phyloP scores from a whole-genome alignment of 64 coral and sea anemone genomes.

The Catalaphyllia jardinei region DNA sequence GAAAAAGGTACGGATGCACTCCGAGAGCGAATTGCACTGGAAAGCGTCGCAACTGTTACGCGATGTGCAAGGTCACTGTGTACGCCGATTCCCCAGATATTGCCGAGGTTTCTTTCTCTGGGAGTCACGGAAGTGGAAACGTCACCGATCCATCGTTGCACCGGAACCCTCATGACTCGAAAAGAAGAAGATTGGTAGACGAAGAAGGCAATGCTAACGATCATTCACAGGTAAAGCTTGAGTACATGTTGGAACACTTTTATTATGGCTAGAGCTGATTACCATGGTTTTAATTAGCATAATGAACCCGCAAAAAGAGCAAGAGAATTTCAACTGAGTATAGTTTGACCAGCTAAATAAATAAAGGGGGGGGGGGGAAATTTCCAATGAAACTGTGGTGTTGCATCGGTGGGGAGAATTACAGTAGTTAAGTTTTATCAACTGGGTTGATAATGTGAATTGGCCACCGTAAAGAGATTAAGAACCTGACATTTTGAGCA shows the following conservation, averaged over 20 bases:
- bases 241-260: not conserved
- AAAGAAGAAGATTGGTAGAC: conserved; percentile 7
- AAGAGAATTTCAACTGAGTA: no score
- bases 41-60: conserved; percentile 88
- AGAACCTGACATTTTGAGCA: no score
- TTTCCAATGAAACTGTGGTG: no score
- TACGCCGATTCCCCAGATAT: conserved; percentile 82
- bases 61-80: conserved; percentile 90
- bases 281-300: no score
- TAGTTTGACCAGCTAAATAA: no score
- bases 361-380: no score
- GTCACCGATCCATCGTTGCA: conserved; percentile 88
- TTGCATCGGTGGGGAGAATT: no score
- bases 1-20: conserved; percentile 91
- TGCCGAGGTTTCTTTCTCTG: conserved; percentile 89
- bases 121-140: conserved; percentile 87
- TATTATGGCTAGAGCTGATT: no score
- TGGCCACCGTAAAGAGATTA: no score
- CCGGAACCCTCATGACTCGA: conserved; percentile 37
- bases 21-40: conserved; percentile 92
- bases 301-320: no score
- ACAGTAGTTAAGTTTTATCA: no score
- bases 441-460: no score
- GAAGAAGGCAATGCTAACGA: not conserved
- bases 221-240: not conserved